Evolutionary conservation across 2,797 vertebrate species (phyloP), one percentile per base, ranked within the genome.

Genomic region (Liparis tanakae): DNA sequence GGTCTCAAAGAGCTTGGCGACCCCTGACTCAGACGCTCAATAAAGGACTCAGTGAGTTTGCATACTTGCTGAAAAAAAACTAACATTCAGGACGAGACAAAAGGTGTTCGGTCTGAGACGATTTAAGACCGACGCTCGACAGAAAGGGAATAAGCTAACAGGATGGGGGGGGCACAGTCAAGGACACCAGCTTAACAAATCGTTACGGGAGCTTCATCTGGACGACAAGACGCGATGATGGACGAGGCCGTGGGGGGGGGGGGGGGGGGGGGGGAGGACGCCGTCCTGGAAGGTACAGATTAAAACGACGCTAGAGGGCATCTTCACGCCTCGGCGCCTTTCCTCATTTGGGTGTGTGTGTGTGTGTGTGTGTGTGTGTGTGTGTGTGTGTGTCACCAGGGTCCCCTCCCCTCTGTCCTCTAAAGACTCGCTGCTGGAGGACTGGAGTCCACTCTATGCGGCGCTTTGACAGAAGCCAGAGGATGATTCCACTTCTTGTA

Each of bases 311-410:
- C 61, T 53, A 74, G 83, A 81, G 85, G 91, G 81, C 88, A 91
- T 90, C 88, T 85, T 92, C 89, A 91, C 78, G 90, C 89, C 56
- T 87, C 86, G 36, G 20, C 81, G 86, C 80, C 5, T 89, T 89
- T 90, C 85, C 84, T 88, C 83, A 89, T 92, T 87, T 85, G 55
- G 72, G 18, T 30, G 17, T 39, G 34, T 12, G 25, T 53, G 67
- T 62, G 55, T 82, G 79, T 74, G 67, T 90, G 67, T 62, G 55
- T 82, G 79, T 74, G 67, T 90, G n/a, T n/a, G 18, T 30, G 17
- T 39, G 34, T 12, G 25, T 53, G 67, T 62, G 55, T 82, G 79
- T 74, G 67, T 90, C 89, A 85, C 78, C 78, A 76, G 80, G 65
- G 68, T 87, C 81, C 62, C 76, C 84, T 74, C 17, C 22, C 37